Evolutionary conservation across 2,797 vertebrate genomes (phyloP).

Genomic region (Tauraco hartlaubi): DNA sequence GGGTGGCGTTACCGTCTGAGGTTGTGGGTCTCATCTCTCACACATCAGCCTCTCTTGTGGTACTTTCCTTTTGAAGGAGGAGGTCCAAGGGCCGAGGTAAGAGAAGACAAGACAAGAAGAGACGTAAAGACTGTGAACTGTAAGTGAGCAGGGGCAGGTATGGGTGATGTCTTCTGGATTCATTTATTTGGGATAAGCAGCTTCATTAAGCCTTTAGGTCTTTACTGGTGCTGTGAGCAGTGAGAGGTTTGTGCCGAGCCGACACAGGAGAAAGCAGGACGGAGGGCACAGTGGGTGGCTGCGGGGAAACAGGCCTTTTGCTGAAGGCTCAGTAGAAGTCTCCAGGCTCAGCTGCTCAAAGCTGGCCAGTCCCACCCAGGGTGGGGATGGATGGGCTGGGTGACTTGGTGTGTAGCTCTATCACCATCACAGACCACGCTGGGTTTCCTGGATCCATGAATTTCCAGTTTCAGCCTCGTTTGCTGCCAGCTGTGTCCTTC

Average conservation of each 20-base stretch:
- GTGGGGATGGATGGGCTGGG: neutral
- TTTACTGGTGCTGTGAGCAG: neutral
- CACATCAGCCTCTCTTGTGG: neutral
- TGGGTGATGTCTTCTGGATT: neutral
- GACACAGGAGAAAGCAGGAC: neutral
- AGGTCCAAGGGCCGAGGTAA: constrained; percentile 87
- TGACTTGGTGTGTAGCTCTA: neutral
- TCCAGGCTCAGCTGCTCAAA: neutral
- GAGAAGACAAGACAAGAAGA: constrained; percentile 90
- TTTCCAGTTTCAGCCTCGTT: constrained; percentile 3
- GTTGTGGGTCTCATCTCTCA: neutral
- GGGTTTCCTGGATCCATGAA: neutral
- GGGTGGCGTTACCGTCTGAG: neutral
- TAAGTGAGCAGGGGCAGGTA: constrained; percentile 73
- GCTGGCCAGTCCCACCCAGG: neutral
- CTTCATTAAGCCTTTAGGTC: neutral
- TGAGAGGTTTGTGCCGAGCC: neutral
- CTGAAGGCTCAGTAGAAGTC: neutral
- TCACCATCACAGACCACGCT: neutral
- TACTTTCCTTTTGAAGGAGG: constrained; percentile 79
- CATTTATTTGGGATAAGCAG: neutral
- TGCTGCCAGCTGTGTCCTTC: constrained; percentile 2
- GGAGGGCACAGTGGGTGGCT: neutral
- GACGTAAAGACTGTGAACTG: constrained; percentile 89
- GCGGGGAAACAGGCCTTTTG: neutral